Conservation (phyloP, 2,888 invertebrate genomes). For the Cerastoderma edule region DNA sequence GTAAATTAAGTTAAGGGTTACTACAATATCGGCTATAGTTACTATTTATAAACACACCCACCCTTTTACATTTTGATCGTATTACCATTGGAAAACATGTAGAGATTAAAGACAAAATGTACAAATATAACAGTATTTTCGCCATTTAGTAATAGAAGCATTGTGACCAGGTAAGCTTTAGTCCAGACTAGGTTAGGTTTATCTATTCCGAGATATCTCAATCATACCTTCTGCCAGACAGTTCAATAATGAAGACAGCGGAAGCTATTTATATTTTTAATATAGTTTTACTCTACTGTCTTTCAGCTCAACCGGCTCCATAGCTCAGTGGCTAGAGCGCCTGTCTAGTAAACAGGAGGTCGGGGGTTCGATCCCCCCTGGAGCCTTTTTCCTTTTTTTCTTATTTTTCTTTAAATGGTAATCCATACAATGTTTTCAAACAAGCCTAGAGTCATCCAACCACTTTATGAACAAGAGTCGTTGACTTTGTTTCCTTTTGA, state of each 20-base stretch:
- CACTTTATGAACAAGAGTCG: too few species aligned
- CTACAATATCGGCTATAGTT: too few species aligned
- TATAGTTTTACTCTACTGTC: neutral
- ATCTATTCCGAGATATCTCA: neutral
- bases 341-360: slow-evolving; percentile 24
- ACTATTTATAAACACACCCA: too few species aligned
- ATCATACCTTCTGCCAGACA: too few species aligned
- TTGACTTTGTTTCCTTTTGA: too few species aligned
- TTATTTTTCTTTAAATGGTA: neutral
- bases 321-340: slow-evolving; percentile 20
- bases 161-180: too few species aligned
- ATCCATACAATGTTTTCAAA: neutral
- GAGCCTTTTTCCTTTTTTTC: neutral
- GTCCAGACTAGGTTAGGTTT: neutral
- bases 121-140: slow-evolving; percentile 2
- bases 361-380: slow-evolving; percentile 17
- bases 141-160: slow-evolving; percentile 1
- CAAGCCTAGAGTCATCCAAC: neutral
- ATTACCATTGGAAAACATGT: too few species aligned
- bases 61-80: too few species aligned
- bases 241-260: too few species aligned
- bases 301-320: neutral
- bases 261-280: slow-evolving; percentile 3
- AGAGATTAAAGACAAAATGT: too few species aligned
- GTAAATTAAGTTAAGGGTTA: too few species aligned